Evolutionary conservation across 2,797 vertebrate species (phyloP), one percentile per base, ranked within the genome.

Genomic region (Poeciliopsis gracilis): DNA sequence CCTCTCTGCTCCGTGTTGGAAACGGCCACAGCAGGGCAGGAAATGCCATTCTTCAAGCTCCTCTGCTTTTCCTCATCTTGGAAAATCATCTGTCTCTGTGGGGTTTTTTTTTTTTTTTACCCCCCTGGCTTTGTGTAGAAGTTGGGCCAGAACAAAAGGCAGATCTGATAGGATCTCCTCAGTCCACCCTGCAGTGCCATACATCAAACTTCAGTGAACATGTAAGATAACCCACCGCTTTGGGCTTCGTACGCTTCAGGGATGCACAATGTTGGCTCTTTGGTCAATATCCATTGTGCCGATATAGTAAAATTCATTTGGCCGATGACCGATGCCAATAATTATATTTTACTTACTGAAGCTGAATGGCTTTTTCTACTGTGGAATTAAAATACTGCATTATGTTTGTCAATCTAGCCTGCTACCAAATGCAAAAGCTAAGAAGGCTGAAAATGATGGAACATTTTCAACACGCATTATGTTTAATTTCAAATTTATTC

Each of bases 161-260:
- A 16, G 49, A 0, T n/a, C 76, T 72, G 84, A 91, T 85, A 80
- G 73, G 75, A 89, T 90, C 87, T 88, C 85, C 61, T 89, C 77
- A 81, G 63, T 75, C 13, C 70, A 78, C 86, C 87, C 84, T 73
- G 85, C 67, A 18, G 84, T 66, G 86, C 82, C 83, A 71, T 84
- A 88, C 83, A 88, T 91, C 91, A 84, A 88, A 87, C 80, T 71
- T 78, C 83, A 78, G 81, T 73, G 82, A 87, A 88, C 90, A 84
- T 87, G 84, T 71, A 84, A 84, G 86, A 81, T 86, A 84, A 91
- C 86, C 89, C 81, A 81, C 85, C 69, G 84, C 81, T 77, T 80
- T 38, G 86, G 83, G 78, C 76, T 25, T 73, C 59, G 78, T 92
- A 90, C 77, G 33, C 93, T 49, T 49, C 18, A 49, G 47, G 18